Evolutionary conservation across 2,113 vertebrate species (phyloP).

Genomic region (Phaethornis superciliosus): DNA sequence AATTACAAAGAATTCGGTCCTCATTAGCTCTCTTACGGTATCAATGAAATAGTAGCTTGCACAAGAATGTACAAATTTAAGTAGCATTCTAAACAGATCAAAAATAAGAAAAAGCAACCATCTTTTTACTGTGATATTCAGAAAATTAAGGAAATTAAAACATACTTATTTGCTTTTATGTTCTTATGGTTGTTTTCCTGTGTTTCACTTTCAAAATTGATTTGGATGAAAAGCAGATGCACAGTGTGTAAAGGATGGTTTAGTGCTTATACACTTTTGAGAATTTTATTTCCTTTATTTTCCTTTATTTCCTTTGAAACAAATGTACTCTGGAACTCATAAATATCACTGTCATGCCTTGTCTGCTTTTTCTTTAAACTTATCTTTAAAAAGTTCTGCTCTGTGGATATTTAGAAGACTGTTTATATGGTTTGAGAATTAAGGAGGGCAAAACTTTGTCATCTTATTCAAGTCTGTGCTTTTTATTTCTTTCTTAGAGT

Average conservation of each 20-base stretch:
- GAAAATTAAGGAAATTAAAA: not conserved
- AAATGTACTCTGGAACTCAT: not conserved
- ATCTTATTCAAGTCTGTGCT: not conserved
- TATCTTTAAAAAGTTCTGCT: not conserved
- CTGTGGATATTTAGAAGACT: not conserved
- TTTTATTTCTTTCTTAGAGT: not conserved
- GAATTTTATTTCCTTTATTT: too few relatives aligned
- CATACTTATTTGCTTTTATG: not conserved
- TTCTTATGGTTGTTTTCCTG: not conserved
- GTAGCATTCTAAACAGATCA: conserved; percentile 52
- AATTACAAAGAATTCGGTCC: conserved; percentile 51
- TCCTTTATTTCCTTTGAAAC: not conserved
- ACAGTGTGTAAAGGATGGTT: fast-evolving
- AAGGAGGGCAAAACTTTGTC: not conserved
- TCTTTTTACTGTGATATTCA: not conserved
- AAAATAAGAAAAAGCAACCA: not conserved
- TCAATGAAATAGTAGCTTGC: conserved; percentile 71
- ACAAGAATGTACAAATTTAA: conserved; percentile 45
- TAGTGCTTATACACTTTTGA: not conserved
- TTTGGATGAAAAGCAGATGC: not conserved
- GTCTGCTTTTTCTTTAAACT: not conserved
- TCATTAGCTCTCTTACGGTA: conserved; percentile 70
- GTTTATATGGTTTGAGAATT: not conserved
- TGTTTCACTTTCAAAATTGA: not conserved
- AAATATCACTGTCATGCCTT: not conserved